Evolutionary conservation across 2,888 invertebrate species (phyloP).

Genomic region (Heterodera filipjevi): DNA sequence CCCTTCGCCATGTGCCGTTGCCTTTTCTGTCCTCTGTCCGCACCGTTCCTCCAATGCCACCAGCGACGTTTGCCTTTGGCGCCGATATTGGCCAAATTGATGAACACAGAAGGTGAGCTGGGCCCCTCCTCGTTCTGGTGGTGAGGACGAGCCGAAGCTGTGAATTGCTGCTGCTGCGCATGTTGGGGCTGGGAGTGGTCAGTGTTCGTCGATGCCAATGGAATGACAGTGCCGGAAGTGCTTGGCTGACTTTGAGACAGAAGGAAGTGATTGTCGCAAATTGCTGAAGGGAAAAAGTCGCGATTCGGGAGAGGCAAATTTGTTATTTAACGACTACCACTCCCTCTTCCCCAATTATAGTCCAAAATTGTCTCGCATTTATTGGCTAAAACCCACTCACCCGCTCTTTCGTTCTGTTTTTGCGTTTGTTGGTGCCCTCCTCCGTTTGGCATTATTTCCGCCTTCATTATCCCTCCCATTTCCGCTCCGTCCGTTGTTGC

Average conservation of each 20-base stretch:
- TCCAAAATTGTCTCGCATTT: no score
- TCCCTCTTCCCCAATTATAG: no score
- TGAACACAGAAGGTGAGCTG: background rate
- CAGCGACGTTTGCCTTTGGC: background rate
- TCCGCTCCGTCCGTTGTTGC: background rate
- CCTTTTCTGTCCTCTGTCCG: background rate
- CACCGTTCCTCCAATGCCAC: background rate
- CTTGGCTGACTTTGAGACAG: background rate
- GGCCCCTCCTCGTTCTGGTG: background rate
- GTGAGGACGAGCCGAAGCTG: background rate
- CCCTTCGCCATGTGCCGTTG: background rate
- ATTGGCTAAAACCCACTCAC: no score
- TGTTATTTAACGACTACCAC: no score
- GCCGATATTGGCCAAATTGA: background rate
- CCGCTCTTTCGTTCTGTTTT: no score
- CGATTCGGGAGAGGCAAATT: no score
- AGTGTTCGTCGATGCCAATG: background rate
- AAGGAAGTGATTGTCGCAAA: background rate
- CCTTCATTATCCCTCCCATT: no score
- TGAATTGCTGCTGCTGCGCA: background rate
- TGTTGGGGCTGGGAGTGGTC: background rate
- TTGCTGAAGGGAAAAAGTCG: no score
- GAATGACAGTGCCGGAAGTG: constrained; percentile 14
- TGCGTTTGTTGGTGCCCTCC: background rate
- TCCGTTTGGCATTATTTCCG: no score